Evolutionary conservation across 2,113 vertebrate species (phyloP).

Genomic region (Scortum barcoo): DNA sequence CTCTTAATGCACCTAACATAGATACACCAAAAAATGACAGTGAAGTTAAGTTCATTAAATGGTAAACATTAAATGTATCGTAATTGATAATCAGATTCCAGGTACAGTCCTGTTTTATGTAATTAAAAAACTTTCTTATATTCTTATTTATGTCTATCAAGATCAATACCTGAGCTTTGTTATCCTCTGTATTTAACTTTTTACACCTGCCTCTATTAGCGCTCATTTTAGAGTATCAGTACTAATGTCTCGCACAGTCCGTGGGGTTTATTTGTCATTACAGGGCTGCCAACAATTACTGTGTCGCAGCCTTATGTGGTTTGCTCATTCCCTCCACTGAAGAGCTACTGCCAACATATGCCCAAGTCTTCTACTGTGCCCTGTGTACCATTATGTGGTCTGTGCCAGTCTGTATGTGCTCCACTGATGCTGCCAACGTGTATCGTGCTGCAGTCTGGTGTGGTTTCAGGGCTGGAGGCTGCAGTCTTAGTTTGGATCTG

Average conservation of each 20-base stretch:
- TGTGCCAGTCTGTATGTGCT: conserved; percentile 40
- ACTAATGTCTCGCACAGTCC: background rate
- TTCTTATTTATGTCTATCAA: background rate
- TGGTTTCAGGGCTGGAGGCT: conserved; percentile 62
- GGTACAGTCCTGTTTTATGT: background rate
- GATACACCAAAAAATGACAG: no score
- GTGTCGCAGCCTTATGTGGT: conserved; percentile 14
- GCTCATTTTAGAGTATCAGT: background rate
- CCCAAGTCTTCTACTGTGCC: conserved; percentile 17
- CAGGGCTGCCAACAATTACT: conserved; percentile 19
- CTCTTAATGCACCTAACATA: background rate
- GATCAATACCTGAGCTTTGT: background rate
- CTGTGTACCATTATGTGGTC: conserved; percentile 49
- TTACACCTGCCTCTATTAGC: background rate
- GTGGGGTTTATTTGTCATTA: conserved; percentile 2
- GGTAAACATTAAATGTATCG: background rate
- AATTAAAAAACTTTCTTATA: background rate
- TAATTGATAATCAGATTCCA: background rate
- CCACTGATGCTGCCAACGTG: conserved; percentile 40
- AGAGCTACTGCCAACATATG: conserved; percentile 17
- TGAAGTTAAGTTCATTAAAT: no score
- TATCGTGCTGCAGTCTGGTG: conserved; percentile 31
- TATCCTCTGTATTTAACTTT: background rate
- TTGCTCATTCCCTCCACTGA: conserved; percentile 19
- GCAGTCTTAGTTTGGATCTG: conserved; percentile 66